Percentiles rank a stretch among this genome's conserved stretches.
Evolutionary conservation across 2,797 vertebrate genomes (phyloP).

Genomic region (Semotilus atromaculatus): DNA sequence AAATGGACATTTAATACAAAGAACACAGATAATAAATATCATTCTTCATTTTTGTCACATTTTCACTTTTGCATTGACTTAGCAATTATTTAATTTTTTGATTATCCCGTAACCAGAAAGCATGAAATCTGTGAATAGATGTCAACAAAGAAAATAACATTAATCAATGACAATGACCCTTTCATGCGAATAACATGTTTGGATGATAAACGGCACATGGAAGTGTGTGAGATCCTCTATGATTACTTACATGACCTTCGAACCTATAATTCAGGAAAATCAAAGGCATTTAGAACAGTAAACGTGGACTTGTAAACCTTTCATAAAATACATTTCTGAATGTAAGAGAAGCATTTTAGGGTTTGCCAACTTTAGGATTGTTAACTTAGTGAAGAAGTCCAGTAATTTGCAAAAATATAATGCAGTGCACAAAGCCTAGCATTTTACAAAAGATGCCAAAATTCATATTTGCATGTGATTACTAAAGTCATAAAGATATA

Average conservation of each 20-base stretch:
- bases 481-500: not conserved
- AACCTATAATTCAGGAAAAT: not conserved
- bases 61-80: conserved; percentile 24
- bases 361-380: not conserved
- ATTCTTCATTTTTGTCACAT: conserved; percentile 23
- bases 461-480: not conserved
- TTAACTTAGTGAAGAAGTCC: not conserved
- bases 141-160: not conserved
- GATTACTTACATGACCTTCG: not conserved
- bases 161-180: not conserved
- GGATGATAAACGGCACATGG: not conserved
- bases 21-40: conserved; percentile 24
- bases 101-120: not conserved
- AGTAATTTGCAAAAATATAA: not conserved
- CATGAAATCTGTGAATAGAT: conserved; percentile 1
- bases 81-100: not conserved
- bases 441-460: conserved; percentile 24
- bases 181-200: not conserved
- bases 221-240: conserved; percentile 5
- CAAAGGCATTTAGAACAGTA: not conserved
- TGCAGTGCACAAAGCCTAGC: conserved; percentile 14
- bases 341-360: not conserved
- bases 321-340: not conserved
- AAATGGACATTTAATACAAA: conserved; percentile 16
- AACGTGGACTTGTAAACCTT: not conserved